A percentile compares a stretch with the other conserved stretches of the same genome.
Evolutionary conservation across 2,888 invertebrate genomes (phyloP).

Genomic region (Melinopterus prodromus): DNA sequence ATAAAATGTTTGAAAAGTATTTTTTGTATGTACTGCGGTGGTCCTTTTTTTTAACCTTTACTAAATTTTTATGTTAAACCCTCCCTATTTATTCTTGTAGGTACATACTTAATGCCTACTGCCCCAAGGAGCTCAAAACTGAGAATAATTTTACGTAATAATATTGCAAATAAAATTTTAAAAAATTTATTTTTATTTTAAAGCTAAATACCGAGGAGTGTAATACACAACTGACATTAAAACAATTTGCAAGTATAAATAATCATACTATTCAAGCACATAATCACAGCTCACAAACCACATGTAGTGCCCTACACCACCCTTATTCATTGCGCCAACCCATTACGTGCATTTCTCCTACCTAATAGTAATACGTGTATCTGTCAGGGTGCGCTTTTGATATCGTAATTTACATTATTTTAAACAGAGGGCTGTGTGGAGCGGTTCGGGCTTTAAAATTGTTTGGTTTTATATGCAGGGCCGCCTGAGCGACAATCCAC

Average conservation of each 20-base stretch:
- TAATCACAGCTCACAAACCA: neutral
- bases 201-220: too few species aligned
- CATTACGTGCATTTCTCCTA: neutral
- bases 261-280: neutral
- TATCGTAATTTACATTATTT: constrained; percentile 40
- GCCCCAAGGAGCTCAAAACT: too few species aligned
- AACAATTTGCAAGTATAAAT: neutral
- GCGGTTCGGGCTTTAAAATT: constrained; percentile 51
- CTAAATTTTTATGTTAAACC: too few species aligned
- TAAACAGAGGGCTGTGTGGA: constrained; percentile 30
- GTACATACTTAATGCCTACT: too few species aligned
- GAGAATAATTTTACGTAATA: too few species aligned
- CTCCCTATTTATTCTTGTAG: too few species aligned
- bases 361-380: neutral
- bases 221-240: neutral
- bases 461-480: constrained; percentile 51
- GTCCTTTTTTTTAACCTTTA: too few species aligned
- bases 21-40: too few species aligned
- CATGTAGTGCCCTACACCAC: neutral
- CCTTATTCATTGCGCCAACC: neutral
- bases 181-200: too few species aligned
- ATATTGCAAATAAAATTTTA: too few species aligned
- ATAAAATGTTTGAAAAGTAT: too few species aligned
- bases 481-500: constrained; percentile 55
- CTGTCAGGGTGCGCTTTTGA: constrained; percentile 27